phyloP scores from a whole-genome alignment of 2,113 vertebrate species.

The Hippocampus mohnikei region DNA sequence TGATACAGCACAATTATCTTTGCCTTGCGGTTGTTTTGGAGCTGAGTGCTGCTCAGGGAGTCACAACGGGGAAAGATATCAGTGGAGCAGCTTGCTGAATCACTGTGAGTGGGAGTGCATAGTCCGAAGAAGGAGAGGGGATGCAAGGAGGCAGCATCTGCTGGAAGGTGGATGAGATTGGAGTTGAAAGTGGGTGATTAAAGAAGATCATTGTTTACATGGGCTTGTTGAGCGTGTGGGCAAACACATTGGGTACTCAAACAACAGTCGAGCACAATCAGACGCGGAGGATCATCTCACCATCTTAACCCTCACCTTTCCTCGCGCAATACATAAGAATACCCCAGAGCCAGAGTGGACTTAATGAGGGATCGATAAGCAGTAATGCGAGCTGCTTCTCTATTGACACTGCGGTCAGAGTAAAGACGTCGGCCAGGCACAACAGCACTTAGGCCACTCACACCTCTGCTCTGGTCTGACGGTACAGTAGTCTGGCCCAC shows the following conservation, averaged over 20 bases:
- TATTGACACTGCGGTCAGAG: constrained; percentile 38
- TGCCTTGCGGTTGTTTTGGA: constrained; percentile 45
- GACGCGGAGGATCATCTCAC: constrained; percentile 37
- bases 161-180: constrained; percentile 11
- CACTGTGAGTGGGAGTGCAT: constrained; percentile 8
- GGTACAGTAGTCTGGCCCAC: neutral
- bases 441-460: constrained; percentile 52
- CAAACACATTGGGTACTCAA: neutral
- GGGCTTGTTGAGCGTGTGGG: neutral
- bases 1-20: neutral
- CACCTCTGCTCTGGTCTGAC: constrained; percentile 24
- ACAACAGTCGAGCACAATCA: neutral
- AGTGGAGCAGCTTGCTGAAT: constrained; percentile 18
- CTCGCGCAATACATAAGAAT: constrained; percentile 40
- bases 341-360: constrained; percentile 34
- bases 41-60: constrained; percentile 43
- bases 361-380: constrained; percentile 70
- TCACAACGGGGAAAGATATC: constrained; percentile 15
- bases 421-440: constrained; percentile 27
- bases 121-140: neutral
- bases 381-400: constrained; percentile 53
- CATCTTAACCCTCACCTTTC: constrained; percentile 37
- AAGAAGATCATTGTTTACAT: constrained; percentile 3
- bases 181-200: constrained; percentile 6
- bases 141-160: constrained; percentile 6